Conservation (phyloP, 2,113 vertebrate species). For the Macaca mulatta region DNA sequence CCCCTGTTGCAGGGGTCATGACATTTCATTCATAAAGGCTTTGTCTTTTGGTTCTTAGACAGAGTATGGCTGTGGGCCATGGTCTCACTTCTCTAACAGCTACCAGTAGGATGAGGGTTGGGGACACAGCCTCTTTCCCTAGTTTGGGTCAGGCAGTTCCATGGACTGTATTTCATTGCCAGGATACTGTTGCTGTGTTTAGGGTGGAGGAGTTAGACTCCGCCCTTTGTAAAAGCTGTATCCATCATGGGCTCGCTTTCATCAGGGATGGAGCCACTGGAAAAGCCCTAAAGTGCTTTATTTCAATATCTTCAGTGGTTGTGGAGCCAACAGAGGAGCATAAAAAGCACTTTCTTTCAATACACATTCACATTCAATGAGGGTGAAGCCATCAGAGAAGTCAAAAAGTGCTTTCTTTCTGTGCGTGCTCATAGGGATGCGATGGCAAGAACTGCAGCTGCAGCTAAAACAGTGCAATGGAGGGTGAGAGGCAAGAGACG, state of each 20-base stretch:
- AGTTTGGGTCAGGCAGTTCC: background rate
- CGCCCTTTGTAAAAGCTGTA: background rate
- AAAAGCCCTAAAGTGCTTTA: background rate
- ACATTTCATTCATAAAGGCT: background rate
- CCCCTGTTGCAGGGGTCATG: background rate
- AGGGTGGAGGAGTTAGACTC: background rate
- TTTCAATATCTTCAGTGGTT: background rate
- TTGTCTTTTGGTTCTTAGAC: background rate
- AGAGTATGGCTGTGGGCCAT: background rate
- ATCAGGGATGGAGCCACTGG: background rate
- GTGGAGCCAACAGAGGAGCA: background rate
- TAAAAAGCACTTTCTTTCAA: too few relatives aligned
- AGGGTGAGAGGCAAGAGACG: too few relatives aligned
- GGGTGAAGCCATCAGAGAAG: too few relatives aligned
- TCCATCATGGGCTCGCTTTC: background rate
- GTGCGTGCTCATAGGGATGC: too few relatives aligned
- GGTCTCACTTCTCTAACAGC: background rate
- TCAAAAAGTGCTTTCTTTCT: too few relatives aligned
- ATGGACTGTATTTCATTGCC: background rate
- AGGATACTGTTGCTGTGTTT: background rate
- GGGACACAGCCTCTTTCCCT: background rate
- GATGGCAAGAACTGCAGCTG: too few relatives aligned
- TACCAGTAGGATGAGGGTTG: background rate
- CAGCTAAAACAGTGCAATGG: too few relatives aligned
- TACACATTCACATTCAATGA: too few relatives aligned